Base-by-base conservation (phyloP, 2,888 invertebrate genomes). In the Chrysodeixis includens region DNA sequence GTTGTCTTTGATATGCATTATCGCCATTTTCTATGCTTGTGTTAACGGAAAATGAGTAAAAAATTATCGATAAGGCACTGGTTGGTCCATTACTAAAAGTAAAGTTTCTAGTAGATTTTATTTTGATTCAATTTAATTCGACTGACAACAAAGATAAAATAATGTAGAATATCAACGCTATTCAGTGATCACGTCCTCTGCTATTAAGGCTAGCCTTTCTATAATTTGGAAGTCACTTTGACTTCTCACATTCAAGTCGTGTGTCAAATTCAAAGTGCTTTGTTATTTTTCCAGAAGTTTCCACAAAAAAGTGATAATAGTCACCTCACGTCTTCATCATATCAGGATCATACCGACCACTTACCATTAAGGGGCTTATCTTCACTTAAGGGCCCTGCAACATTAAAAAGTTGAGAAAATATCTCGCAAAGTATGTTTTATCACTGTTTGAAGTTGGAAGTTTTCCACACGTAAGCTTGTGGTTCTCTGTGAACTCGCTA, bases 371-470 rank as follows among this genome's bases (percentile, higher is more conserved):
- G 88, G 72, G 90, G 91, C 92, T 91, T 89, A 88, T 86, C 86
- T 88, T 86, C 85, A 89, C 87, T 90, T 88, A 89, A 87, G 83
- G 87, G 86, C 88, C 86, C 84, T 88, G 87, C 85, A 87, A 87
- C 92, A 92, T 93, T 93, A 92, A 92, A 93, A 93, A 93, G 89
- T 93, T 93, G 83, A 76, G 77, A 82, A 82, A 84, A 86, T 81
- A 81, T 72, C 88, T 90, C 86, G 79, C 89, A 88, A 91, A 93
- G 90, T 89, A 90, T 89, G 90, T 92, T 93, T 93, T 93, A 93
- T 92, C 90, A 88, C 90, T 88, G 89, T 91, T 90, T 88, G 84
- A 90, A 90, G 91, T 90, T 89, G 57, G 77, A 83, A 88, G 86
- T 87, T 90, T 85, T 81, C 83, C 79, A 86, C 86, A 87, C 86